These are phyloP conservation scores for Leucosticte australis DNA, from an alignment of 2,113 vertebrate genomes.

Conservation along the genomic window DNA sequence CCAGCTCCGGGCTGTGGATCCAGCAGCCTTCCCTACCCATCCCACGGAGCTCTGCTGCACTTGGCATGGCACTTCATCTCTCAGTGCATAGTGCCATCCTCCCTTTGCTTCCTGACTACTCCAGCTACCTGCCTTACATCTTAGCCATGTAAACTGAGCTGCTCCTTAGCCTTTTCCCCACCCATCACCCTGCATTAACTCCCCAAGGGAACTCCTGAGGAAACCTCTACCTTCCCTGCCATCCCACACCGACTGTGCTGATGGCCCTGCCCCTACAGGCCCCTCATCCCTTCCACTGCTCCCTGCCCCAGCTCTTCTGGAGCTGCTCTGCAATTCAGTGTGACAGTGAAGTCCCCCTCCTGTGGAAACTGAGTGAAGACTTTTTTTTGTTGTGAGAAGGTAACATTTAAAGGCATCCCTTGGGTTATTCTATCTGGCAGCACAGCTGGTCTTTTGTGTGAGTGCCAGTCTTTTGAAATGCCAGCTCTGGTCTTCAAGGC, in stretches of 20 bases:
- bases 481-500: slow-evolving; percentile 61
- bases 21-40: not conserved
- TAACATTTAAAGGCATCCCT: slow-evolving; percentile 70
- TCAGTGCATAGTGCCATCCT: rapidly evolving
- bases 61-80: not conserved
- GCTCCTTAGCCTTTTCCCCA: not conserved
- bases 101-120: not conserved
- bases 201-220: not conserved
- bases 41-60: not conserved
- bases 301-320: not conserved
- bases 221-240: not conserved
- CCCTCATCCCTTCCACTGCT: not conserved
- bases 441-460: slow-evolving; percentile 75
- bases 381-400: slow-evolving; percentile 52
- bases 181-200: not conserved
- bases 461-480: slow-evolving; percentile 68
- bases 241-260: rapidly evolving
- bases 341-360: not conserved
- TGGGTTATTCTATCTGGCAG: slow-evolving; percentile 58
- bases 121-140: not conserved
- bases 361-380: not conserved
- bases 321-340: not conserved
- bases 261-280: not conserved
- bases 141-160: not conserved
- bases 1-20: not conserved